Conservation (phyloP, 2,888 invertebrate species). For the Oxystoma pomonae region DNA sequence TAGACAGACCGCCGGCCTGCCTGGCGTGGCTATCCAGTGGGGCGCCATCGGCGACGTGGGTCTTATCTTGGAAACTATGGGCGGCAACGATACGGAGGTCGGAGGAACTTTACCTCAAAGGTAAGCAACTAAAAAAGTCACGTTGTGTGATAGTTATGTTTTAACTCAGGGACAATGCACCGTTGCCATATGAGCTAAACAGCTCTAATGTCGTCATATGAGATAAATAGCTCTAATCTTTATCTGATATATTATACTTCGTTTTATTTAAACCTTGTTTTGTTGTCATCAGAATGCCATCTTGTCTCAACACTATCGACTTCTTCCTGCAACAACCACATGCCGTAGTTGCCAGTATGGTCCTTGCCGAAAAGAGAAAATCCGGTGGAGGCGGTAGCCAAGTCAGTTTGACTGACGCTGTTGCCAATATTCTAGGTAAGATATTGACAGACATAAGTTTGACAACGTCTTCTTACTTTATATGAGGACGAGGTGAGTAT, state of each 20-base stretch:
- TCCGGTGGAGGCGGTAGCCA: conserved; percentile 54
- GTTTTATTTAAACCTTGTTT: no score
- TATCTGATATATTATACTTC: no score
- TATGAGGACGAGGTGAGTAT: no score
- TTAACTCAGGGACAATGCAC: no score
- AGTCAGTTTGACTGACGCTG: conserved; percentile 67
- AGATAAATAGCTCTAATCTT: no score
- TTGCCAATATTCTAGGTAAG: conserved; percentile 72
- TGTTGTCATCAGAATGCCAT: conserved; percentile 76
- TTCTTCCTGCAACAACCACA: conserved; percentile 85
- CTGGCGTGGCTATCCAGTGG: conserved; percentile 93
- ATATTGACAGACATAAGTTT: no score
- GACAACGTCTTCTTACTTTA: no score
- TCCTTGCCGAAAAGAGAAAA: conserved; percentile 81
- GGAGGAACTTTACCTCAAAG: conserved; percentile 94
- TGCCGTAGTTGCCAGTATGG: conserved; percentile 77
- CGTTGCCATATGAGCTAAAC: no score
- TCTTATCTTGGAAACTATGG: conserved; percentile 83
- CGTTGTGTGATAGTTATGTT: no score
- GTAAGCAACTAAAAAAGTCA: conserved; percentile 9
- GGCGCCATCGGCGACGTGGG: conserved; percentile 99
- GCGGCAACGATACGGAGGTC: conserved; percentile 84
- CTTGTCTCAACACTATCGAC: conserved; percentile 86
- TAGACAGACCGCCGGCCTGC: conserved; percentile 77
- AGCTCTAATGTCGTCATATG: no score